Percentiles rank a stretch among this genome's conserved stretches.
phyloP scores from a whole-genome alignment of 2,113 vertebrate species.

The Perca fluviatilis region DNA sequence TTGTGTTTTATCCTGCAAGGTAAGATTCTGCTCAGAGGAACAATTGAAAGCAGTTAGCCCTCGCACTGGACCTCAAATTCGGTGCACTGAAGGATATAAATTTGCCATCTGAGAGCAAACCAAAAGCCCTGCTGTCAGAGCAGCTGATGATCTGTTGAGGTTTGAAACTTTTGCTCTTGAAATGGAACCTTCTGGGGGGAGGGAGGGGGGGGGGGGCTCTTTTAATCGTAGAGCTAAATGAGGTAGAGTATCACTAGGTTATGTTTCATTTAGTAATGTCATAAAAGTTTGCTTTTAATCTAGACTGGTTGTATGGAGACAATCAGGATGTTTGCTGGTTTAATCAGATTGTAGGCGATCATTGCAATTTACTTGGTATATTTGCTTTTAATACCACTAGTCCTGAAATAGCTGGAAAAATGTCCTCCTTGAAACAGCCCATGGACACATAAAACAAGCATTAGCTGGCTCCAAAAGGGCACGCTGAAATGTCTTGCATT shows the following conservation, averaged over 20 bases:
- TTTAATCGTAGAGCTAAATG: constrained; percentile 18
- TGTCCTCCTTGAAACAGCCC: constrained; percentile 18
- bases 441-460: background rate
- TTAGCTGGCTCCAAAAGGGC: constrained; percentile 53
- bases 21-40: constrained; percentile 70
- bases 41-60: constrained; percentile 22
- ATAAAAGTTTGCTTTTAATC: constrained; percentile 5
- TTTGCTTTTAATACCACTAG: constrained; percentile 17
- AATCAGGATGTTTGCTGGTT: background rate
- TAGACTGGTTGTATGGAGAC: background rate
- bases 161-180: constrained; percentile 59
- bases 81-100: constrained; percentile 8
- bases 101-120: constrained; percentile 8
- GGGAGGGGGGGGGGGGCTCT: background rate
- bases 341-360: background rate
- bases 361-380: background rate
- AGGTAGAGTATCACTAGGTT: constrained; percentile 2
- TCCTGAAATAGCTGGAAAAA: background rate
- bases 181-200: constrained; percentile 12
- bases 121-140: constrained; percentile 7
- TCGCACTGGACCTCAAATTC: constrained; percentile 7
- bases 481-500: constrained; percentile 58
- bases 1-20: constrained; percentile 66
- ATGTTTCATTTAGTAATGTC: constrained; percentile 43
- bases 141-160: constrained; percentile 30